Evolutionary conservation across 2,113 vertebrate species (phyloP).

Genomic region (Silurus asotus): DNA sequence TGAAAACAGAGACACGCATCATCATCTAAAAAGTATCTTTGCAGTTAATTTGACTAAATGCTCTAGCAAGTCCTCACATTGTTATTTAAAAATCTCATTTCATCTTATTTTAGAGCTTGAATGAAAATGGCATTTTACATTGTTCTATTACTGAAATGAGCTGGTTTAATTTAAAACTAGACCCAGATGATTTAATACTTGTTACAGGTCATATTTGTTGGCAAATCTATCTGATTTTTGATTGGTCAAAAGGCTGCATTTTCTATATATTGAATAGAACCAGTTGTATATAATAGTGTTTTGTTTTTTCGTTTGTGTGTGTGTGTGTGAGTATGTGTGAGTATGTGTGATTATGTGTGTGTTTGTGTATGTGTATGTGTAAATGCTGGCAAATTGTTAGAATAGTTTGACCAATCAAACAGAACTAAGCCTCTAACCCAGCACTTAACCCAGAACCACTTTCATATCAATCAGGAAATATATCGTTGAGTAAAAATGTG

Average conservation of each 20-base stretch:
- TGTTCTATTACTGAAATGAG: background rate
- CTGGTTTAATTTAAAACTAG: background rate
- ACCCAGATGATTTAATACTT: constrained; percentile 1
- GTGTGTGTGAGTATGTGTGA: background rate
- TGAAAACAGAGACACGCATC: background rate
- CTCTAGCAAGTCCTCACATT: background rate
- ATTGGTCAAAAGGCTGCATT: background rate
- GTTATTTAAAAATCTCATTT: background rate
- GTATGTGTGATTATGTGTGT: no score
- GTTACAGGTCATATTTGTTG: background rate
- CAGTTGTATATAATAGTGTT: background rate
- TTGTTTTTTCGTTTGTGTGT: background rate
- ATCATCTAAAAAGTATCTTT: background rate
- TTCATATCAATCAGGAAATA: background rate
- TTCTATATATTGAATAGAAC: background rate
- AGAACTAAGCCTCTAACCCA: background rate
- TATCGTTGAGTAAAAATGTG: background rate
- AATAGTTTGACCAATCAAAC: background rate
- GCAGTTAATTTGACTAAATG: background rate
- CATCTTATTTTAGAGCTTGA: background rate
- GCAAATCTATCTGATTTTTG: background rate
- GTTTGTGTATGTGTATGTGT: no score
- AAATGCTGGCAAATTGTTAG: no score
- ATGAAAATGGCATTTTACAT: background rate
- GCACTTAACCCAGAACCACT: background rate